Evolutionary conservation across 2,113 vertebrate species (phyloP).

Genomic region (Motacilla tschutschensis): DNA sequence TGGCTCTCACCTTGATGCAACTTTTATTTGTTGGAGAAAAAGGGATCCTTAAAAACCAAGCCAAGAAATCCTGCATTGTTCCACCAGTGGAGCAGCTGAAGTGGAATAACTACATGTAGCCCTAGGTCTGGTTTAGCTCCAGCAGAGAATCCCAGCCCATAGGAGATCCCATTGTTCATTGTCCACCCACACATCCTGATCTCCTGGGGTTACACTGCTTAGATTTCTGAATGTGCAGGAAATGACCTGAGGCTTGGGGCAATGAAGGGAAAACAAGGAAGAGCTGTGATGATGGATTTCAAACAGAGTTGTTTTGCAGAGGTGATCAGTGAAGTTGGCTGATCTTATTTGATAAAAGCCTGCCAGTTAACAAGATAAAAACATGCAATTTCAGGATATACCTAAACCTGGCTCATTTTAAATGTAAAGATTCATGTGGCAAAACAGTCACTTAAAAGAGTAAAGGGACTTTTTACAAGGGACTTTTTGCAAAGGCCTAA

Average conservation of each 20-base stretch:
- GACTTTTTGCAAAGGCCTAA: fast-evolving
- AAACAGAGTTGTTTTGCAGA: neutral
- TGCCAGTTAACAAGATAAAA: neutral
- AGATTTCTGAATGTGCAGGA: neutral
- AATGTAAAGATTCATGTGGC: constrained; percentile 33
- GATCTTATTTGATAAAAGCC: neutral
- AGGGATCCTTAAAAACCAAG: neutral
- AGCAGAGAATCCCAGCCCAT: neutral
- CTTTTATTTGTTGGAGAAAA: neutral
- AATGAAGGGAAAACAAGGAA: neutral
- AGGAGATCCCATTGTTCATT: neutral
- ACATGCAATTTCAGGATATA: neutral
- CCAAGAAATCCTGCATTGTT: neutral
- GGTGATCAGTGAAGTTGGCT: neutral
- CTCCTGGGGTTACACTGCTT: neutral
- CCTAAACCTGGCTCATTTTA: constrained; percentile 6
- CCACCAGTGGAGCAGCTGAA: neutral
- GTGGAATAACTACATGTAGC: neutral
- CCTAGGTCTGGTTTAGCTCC: neutral
- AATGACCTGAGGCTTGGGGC: neutral
- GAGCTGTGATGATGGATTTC: neutral
- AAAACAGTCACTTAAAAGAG: constrained; percentile 17
- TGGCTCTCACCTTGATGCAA: neutral
- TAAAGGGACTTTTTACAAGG: neutral
- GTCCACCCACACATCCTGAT: neutral